These are phyloP conservation scores for Gerris buenoi DNA, from an alignment of 1,140 invertebrate species.

Conservation along the genomic window DNA sequence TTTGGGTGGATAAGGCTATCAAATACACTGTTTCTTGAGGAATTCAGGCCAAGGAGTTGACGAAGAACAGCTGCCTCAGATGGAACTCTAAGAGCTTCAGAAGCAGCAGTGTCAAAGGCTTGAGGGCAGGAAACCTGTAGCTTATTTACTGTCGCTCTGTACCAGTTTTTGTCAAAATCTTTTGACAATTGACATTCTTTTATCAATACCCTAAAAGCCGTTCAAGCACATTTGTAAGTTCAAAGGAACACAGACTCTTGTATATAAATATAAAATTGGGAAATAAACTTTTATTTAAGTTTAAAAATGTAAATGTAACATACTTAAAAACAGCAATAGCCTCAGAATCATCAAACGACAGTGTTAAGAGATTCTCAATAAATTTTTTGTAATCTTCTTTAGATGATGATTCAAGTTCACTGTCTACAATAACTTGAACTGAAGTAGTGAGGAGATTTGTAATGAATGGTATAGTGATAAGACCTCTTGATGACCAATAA, in stretches of 20 bases:
- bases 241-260: no score
- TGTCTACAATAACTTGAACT: no score
- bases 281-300: no score
- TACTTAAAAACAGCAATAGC: constrained; percentile 28
- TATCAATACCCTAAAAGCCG: not conserved
- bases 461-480: not conserved
- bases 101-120: constrained; percentile 37
- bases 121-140: constrained; percentile 47
- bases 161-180: constrained; percentile 30
- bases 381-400: not conserved
- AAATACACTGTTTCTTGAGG: constrained; percentile 35
- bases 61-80: constrained; percentile 10
- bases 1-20: constrained; percentile 49
- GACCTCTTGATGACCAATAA: not conserved
- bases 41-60: constrained; percentile 25
- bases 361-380: constrained; percentile 35
- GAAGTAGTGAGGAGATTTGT: no score
- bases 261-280: no score
- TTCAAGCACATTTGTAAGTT: no score
- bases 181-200: not conserved
- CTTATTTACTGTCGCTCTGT: constrained; percentile 32
- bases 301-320: no score
- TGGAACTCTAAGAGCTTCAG: not conserved
- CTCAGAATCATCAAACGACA: constrained; percentile 35
- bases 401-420: no score